Evolutionary conservation across 2,113 vertebrate genomes (phyloP), one percentile per base, ranked within the genome.

Genomic region (Sigmodon hispidus): DNA sequence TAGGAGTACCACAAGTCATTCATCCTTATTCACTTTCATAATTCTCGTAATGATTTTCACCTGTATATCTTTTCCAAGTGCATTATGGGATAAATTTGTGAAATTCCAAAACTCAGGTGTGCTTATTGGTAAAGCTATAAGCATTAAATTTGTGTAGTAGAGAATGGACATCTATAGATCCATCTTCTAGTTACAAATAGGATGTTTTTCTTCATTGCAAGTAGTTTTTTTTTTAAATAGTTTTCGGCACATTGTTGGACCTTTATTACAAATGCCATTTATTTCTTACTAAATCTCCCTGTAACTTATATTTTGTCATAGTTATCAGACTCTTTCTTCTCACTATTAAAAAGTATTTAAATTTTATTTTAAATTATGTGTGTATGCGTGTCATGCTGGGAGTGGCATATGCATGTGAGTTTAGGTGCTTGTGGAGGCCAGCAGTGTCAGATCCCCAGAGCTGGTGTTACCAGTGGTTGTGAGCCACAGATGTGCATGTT

Each of bases 61-160:
- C 79, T 97, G 80, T 87, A 79, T 93, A 40, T 72, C 96, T 94
- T 94, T 97, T 94, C 79, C 85, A 96, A 48, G 43, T 87, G 34
- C 90, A 88, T 85, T 73, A 93, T 87, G 65, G 70, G 69, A 52
- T 61, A 75, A 91, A 88, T 85, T 72, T 92, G 19, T 63, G 57
- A 96, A 89, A 48, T 93, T 85, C 21, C 50, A 55, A 91, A 91
- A 85, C 17, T 72, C 45, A 43, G 34, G 10, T 65, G 77, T 72
- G 59, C 57, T 90, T 86, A 75, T 40, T 81, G 63, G 55, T 72
- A 55, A 34, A 61, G 21, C 63, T 92, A 31, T 80, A 94, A 92
- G 12, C 83, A 94, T 84, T 96, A 79, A 77, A 81, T 94, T 81
- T 86, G 76, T 76, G 15, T 80, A 50, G 10, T 10, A 87, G 1